A percentile compares a stretch with the other conserved stretches of the same genome.
Conservation (phyloP, 1,140 invertebrate species). For the Berghia stephanieae region DNA sequence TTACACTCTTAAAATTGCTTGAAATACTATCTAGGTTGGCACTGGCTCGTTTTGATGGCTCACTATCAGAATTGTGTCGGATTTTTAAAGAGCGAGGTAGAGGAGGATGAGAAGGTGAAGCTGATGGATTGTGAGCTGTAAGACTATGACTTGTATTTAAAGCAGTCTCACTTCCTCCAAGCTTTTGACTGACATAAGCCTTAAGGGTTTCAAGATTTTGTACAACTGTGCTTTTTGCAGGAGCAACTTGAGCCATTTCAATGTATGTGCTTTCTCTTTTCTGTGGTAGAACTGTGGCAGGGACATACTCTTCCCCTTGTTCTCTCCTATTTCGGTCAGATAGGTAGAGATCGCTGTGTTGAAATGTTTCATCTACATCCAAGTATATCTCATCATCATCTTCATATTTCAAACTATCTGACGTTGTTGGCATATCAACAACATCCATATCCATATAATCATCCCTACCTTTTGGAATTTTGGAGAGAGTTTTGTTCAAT, state of each 20-base stretch:
- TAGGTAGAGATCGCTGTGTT: slow-evolving; percentile 27
- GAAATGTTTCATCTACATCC: slow-evolving; percentile 6
- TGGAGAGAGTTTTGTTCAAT: slow-evolving; percentile 2
- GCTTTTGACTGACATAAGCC: slow-evolving; percentile 38
- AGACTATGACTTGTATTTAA: neutral
- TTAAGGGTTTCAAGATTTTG: slow-evolving; percentile 43
- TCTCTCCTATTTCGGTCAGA: too few species aligned
- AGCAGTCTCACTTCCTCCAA: slow-evolving; percentile 8
- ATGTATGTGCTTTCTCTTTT: slow-evolving; percentile 43
- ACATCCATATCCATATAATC: slow-evolving; percentile 53
- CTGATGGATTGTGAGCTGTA: neutral
- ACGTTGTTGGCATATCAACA: too few species aligned
- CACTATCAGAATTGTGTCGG: slow-evolving; percentile 22
- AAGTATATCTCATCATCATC: slow-evolving; percentile 32
- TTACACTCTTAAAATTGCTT: neutral
- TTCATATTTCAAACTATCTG: neutral
- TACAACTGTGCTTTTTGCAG: slow-evolving; percentile 36
- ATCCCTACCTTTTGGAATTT: slow-evolving; percentile 25
- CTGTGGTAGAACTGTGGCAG: neutral
- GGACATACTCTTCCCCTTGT: slow-evolving; percentile 1
- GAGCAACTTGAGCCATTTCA: slow-evolving; percentile 38
- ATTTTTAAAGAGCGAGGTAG: slow-evolving; percentile 1
- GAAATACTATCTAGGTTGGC: neutral
- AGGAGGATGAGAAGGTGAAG: slow-evolving; percentile 4
- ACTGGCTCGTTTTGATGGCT: neutral